Evolutionary conservation across 1,140 invertebrate species (phyloP), one percentile per base, ranked within the genome.

Genomic region (Andrena cerasifolii): DNA sequence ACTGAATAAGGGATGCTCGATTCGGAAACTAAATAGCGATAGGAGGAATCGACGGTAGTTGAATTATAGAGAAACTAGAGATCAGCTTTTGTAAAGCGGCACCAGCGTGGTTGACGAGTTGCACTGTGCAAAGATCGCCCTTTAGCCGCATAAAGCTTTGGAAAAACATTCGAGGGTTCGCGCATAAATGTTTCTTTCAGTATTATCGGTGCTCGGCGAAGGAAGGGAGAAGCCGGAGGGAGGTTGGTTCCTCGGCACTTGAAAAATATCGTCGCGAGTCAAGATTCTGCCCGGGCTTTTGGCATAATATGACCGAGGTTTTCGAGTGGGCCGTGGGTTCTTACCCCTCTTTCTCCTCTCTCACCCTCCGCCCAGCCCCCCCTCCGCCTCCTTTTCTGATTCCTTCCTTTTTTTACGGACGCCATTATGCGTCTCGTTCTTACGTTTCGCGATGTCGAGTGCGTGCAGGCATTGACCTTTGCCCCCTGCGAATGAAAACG

Each of bases 391-490:
- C 47, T 73, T 79, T 63, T 76, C 73, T 75, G 53, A 79, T 67
- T 87, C 82, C 80, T 75, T 85, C 45, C 76, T 83, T 80, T 79
- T n/a, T 78, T 82, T 82, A 84, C 65, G 85, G 85, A 83, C 79
- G 78, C 81, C 82, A 89, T 89, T 89, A 89, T 89, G 71, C 80
- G 72, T 47, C 72, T 47, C 79, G 81, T 90, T 85, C 82, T 90
- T 88, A 88, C 82, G 81, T 87, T 87, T 87, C 83, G 88, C 86
- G 88, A 86, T 87, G 89, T 88, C 87, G 86, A 88, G 89, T 88
- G 83, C 83, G 81, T 79, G 80, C 83, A 89, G 70, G 88, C 87
- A 90, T 87, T 89, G 89, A 89, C 87, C 88, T 89, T 88, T 89
- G 66, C 80, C 83, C 73, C 85, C 79, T 33, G 76, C 62, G 74